Conservation (phyloP, 1,140 invertebrate species). For the Dreissena rostriformis region DNA sequence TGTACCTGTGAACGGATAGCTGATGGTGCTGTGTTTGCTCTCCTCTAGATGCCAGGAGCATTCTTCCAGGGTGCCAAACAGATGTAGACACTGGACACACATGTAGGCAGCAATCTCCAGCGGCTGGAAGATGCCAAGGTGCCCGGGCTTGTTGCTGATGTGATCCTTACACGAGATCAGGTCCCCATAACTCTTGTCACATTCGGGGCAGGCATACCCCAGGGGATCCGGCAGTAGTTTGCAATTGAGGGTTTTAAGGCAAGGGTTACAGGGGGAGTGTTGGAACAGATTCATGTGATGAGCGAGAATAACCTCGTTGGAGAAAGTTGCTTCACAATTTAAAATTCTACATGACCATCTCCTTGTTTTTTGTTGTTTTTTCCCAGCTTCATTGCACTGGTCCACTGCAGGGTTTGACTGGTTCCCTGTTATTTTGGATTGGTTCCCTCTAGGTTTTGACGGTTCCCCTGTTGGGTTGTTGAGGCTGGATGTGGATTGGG, state of each 20-base stretch:
- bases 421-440: background rate
- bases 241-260: background rate
- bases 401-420: background rate
- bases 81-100: constrained; percentile 46
- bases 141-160: constrained; percentile 9
- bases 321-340: constrained; percentile 38
- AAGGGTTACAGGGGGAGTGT: constrained; percentile 54
- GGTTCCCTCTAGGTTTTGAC: background rate
- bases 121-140: constrained; percentile 28
- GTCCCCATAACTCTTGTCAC: constrained; percentile 25
- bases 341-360: constrained; percentile 24
- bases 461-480: constrained; percentile 6
- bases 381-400: background rate
- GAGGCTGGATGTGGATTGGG: constrained; percentile 18
- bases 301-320: constrained; percentile 11
- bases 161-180: constrained; percentile 17
- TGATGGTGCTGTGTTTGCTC: constrained; percentile 1
- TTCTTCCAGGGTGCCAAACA: constrained; percentile 10
- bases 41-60: constrained; percentile 27
- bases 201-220: constrained; percentile 35
- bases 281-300: constrained; percentile 53
- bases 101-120: constrained; percentile 21
- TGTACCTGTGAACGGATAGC: constrained; percentile 47
- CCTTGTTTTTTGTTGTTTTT: background rate
- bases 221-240: constrained; percentile 30